phyloP scores from a whole-genome alignment of 2,797 vertebrate genomes.

The Cossypha polioptera region DNA sequence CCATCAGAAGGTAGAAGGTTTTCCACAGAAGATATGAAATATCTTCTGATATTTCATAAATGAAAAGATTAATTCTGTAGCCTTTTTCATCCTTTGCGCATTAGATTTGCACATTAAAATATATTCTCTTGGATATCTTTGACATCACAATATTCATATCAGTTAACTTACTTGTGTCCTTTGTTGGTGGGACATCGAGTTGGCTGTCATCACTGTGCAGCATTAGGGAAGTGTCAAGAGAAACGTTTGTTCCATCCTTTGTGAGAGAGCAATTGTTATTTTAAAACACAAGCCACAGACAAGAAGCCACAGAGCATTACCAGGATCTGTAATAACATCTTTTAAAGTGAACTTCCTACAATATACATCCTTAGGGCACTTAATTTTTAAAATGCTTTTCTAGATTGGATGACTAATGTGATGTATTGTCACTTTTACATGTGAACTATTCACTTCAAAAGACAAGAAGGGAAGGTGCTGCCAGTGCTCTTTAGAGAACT shows the following conservation, averaged over 20 bases:
- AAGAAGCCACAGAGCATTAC: not conserved
- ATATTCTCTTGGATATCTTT: not conserved
- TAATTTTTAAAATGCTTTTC: not conserved
- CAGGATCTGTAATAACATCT: not conserved
- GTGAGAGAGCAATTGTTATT: constrained; percentile 32
- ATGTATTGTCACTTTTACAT: not conserved
- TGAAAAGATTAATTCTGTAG: not conserved
- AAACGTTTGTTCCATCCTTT: constrained; percentile 46
- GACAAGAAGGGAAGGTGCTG: not conserved
- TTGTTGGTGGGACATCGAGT: constrained; percentile 29
- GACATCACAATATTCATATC: not conserved
- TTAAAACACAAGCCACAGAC: not conserved
- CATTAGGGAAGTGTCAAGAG: constrained; percentile 56
- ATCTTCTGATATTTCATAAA: no score
- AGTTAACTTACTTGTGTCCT: constrained; percentile 65
- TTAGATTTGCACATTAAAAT: not conserved
- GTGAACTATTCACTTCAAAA: not conserved
- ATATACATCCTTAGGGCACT: no score
- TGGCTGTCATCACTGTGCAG: constrained; percentile 66
- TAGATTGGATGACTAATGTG: not conserved
- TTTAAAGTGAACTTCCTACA: not conserved
- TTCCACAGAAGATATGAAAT: not conserved
- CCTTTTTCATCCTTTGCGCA: not conserved
- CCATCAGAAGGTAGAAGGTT: not conserved
- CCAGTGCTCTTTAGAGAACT: not conserved